Conservation (phyloP, 92 coral and sea anemone species). For the Ricordea florida region DNA sequence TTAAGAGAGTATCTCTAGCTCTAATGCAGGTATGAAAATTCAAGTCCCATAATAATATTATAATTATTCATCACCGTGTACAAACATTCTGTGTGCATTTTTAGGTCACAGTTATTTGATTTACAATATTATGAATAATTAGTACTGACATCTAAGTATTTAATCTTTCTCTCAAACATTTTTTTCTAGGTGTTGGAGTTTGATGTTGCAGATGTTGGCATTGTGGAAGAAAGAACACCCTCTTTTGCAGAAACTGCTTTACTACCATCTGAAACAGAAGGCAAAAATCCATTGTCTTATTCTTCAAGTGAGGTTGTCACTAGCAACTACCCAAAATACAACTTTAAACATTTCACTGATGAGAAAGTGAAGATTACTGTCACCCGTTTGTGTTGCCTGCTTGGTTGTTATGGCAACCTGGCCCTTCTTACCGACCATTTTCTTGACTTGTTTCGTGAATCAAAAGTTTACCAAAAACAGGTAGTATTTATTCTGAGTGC, state of each 20-base stretch:
- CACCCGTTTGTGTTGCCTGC: constrained; percentile 64
- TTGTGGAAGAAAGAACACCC: constrained; percentile 86
- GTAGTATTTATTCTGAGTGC: constrained; percentile 82
- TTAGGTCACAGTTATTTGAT: background rate
- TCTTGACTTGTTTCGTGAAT: constrained; percentile 88
- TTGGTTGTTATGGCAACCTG: constrained; percentile 88
- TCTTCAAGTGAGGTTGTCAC: constrained; percentile 43
- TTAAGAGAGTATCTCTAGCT: constrained; percentile 87
- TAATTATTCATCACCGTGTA: background rate
- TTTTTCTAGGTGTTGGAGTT: constrained; percentile 80
- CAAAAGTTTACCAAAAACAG: constrained; percentile 78
- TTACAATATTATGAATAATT: background rate
- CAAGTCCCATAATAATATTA: too few relatives aligned
- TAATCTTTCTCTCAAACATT: background rate
- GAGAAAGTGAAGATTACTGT: constrained; percentile 69
- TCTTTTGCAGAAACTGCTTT: constrained; percentile 62
- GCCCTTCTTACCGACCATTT: constrained; percentile 82
- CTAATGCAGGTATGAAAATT: constrained; percentile 73
- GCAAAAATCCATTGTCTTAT: constrained; percentile 60
- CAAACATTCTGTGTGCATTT: background rate
- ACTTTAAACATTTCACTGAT: constrained; percentile 85
- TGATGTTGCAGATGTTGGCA: constrained; percentile 85
- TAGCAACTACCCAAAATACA: constrained; percentile 73
- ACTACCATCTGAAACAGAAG: constrained; percentile 63
- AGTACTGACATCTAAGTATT: background rate